phyloP scores from a whole-genome alignment of 2,888 invertebrate species.

The Lithophane socia region DNA sequence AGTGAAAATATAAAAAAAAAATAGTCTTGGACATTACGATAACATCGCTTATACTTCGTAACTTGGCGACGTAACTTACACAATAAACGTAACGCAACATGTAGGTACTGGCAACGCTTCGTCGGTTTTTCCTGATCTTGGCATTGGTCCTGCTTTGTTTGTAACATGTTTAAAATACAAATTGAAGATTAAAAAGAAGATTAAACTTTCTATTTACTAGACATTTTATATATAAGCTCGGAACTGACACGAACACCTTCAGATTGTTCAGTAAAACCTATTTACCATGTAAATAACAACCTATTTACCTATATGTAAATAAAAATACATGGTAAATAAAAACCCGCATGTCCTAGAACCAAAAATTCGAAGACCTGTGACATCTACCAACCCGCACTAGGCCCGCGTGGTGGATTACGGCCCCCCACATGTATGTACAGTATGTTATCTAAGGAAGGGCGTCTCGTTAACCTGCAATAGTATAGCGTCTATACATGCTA shows the following conservation, averaged over 20 bases:
- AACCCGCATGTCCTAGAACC: no score
- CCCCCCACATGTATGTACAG: no score
- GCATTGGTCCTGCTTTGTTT: constrained; percentile 69
- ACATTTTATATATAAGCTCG: neutral
- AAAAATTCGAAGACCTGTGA: no score
- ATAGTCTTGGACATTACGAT: constrained; percentile 47
- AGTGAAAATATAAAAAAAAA: constrained; percentile 5
- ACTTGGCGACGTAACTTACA: constrained; percentile 65
- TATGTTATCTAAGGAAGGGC: no score
- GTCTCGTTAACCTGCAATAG: no score
- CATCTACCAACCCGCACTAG: no score
- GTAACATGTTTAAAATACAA: constrained; percentile 58
- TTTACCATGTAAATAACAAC: no score
- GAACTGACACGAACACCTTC: neutral
- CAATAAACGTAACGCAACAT: constrained; percentile 68
- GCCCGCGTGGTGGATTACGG: no score
- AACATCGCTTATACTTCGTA: constrained; percentile 62
- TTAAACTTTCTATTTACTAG: constrained; percentile 45
- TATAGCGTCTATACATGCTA: no score
- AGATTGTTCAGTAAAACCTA: constrained; percentile 4
- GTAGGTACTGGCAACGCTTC: constrained; percentile 64
- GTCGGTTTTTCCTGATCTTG: constrained; percentile 74
- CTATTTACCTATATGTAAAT: neutral
- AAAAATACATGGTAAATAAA: no score
- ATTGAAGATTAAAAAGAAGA: constrained; percentile 30